Evolutionary conservation across 64 coral and sea anemone species (phyloP), one percentile per base, ranked within the genome.

Genomic region (Stichodactyla helianthus): DNA sequence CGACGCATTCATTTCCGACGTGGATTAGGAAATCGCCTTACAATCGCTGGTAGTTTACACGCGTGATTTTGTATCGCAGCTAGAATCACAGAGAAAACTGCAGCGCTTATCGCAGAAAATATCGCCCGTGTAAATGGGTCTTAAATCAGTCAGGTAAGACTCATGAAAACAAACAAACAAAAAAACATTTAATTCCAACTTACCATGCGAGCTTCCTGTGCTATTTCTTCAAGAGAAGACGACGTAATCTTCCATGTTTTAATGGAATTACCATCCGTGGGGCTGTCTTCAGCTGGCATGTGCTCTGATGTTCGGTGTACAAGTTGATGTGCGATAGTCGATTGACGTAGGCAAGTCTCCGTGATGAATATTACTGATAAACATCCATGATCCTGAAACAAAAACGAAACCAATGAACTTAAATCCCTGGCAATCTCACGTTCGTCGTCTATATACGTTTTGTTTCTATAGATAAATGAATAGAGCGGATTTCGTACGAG

Each of bases 351-450:
- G 52, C 80, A 54, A 7, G 76, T 84, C 79, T 90, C 94, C 71
- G 94, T 96, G 67, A 96, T 86, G 60, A 93, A 87, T 10, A 93
- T 76, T 11, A 93, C 20, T 57, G 94, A 93, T 5, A 83, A 18
- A 28, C 94, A 90, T 13, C 89, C 86, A 50, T 93, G 86, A 14
- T 93, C 88, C 94, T 95, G 20, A 50, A 83, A 28, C 1, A 74
- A 70, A 11, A 31, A 74, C 7, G 4, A 74, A 10, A 74, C 23
- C 7, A 35, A 26, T 19, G 8, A 71, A 27, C 3, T 20, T 18
- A 20, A 20, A 64, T 16, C 61, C 6, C 4, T 3, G 19, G 18
- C 7, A 64, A 20, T 64, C 19, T 20, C 17, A 20, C 17, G 61
- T 20, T 18, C 55, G 6, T 57, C 6, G 55, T 6, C 55, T 57